These are phyloP conservation scores for Leptopilina boulardi DNA, from an alignment of 1,140 invertebrate genomes.

Conservation along the genomic window DNA sequence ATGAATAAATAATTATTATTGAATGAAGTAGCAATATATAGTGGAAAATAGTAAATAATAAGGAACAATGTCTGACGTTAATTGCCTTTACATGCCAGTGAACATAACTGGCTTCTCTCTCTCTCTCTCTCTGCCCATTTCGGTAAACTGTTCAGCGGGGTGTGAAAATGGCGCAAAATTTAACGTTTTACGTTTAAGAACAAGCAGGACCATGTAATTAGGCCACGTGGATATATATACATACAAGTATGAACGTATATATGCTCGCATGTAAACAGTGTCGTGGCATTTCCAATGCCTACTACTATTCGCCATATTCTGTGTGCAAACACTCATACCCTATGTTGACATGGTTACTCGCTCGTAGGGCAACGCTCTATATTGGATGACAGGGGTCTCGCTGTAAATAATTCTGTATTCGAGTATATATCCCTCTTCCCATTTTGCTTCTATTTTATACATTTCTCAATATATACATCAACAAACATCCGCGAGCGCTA, in stretches of 20 bases:
- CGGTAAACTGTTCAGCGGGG: conserved; percentile 7
- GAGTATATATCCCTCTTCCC: not conserved
- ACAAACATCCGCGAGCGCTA: not conserved
- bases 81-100: conserved; percentile 13
- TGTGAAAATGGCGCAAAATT: conserved; percentile 28
- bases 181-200: conserved; percentile 22
- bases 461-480: not conserved
- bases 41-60: not conserved
- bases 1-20: not conserved
- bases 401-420: conserved; percentile 13
- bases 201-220: conserved; percentile 38
- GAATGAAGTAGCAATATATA: not conserved
- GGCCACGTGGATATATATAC: conserved; percentile 36
- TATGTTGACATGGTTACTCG: conserved; percentile 13
- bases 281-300: conserved; percentile 36
- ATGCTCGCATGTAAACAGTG: conserved; percentile 1
- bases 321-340: conserved; percentile 27
- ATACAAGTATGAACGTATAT: conserved; percentile 16
- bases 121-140: not conserved
- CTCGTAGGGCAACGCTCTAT: conserved; percentile 18
- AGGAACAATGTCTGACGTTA: conserved; percentile 9
- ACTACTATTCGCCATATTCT: conserved; percentile 31
- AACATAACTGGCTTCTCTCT: not conserved
- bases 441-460: not conserved
- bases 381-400: conserved; percentile 19